These are phyloP conservation scores for Gobiocypris rarus DNA, from an alignment of 2,113 vertebrate genomes.

Conservation along the genomic window DNA sequence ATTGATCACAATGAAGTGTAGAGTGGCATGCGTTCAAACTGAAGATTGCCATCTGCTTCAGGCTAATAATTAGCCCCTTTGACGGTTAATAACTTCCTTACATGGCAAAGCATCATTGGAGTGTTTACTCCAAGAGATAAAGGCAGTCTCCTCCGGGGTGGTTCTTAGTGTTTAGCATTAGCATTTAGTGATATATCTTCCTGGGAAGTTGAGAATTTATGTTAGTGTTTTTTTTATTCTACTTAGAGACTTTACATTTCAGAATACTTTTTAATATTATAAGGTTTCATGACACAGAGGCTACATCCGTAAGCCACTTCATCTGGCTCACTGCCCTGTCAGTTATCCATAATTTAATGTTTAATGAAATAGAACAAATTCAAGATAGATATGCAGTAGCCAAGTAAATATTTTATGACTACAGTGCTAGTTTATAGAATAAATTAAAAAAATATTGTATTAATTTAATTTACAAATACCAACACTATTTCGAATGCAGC, in stretches of 20 bases:
- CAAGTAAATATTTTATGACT: background rate
- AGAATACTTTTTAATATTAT: background rate
- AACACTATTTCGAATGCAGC: background rate
- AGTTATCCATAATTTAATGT: background rate
- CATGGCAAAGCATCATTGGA: slow-evolving; percentile 46
- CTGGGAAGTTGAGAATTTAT: background rate
- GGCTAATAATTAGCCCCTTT: slow-evolving; percentile 33
- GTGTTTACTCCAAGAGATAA: slow-evolving; percentile 22
- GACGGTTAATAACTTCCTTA: slow-evolving; percentile 45
- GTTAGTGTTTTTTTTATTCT: slow-evolving; percentile 9
- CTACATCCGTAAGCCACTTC: no score
- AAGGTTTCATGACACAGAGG: background rate
- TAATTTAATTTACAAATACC: background rate
- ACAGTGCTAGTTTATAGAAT: background rate
- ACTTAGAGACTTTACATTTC: background rate
- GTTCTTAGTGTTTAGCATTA: slow-evolving; percentile 27
- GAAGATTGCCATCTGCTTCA: slow-evolving; percentile 43
- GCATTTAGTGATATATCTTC: background rate
- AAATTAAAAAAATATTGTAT: background rate
- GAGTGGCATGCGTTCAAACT: slow-evolving; percentile 15
- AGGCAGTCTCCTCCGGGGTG: background rate
- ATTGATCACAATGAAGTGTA: slow-evolving; percentile 35
- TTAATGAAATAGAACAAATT: background rate
- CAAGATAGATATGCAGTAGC: background rate
- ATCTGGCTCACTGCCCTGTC: background rate